A percentile compares a stretch with the other conserved stretches of the same genome.
Conservation (phyloP, 92 coral and sea anemone species). For the Heliopora coerulea region DNA sequence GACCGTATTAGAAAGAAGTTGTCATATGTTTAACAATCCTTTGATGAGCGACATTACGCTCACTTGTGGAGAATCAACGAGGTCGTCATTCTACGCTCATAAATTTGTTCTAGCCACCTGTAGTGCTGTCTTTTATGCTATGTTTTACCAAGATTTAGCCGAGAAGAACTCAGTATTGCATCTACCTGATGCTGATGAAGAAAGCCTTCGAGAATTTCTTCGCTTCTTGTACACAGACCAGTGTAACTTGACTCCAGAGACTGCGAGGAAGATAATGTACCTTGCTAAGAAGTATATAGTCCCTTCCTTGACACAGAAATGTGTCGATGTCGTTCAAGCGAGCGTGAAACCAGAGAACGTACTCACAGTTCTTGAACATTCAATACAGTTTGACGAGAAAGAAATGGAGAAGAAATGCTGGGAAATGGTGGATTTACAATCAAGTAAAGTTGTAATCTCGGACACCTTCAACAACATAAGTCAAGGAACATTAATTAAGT, state of each 20-base stretch:
- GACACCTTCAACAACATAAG: constrained; percentile 52
- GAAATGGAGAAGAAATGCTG: constrained; percentile 62
- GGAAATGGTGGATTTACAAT: constrained; percentile 58
- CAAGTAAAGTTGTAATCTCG: constrained; percentile 48
- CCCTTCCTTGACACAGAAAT: constrained; percentile 57
- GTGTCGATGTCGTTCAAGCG: constrained; percentile 57
- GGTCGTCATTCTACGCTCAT: constrained; percentile 48
- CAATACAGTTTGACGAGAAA: constrained; percentile 58
- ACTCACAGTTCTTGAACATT: constrained; percentile 59
- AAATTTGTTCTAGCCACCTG: constrained; percentile 66
- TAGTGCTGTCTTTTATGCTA: constrained; percentile 70
- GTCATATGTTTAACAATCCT: constrained; percentile 50
- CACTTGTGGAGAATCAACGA: neutral
- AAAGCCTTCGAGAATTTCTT: constrained; percentile 59
- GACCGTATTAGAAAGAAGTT: constrained; percentile 33
- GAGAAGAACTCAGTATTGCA: constrained; percentile 51
- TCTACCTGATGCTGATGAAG: constrained; percentile 62
- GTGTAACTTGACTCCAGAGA: constrained; percentile 55
- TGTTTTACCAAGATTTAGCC: constrained; percentile 66
- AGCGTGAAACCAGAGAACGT: constrained; percentile 65
- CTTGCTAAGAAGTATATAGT: constrained; percentile 70
- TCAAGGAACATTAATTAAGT: constrained; percentile 31
- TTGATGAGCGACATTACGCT: neutral
- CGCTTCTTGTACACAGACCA: constrained; percentile 67
- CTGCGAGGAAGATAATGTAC: constrained; percentile 61